Percentiles rank a stretch among this genome's conserved stretches.
Evolutionary conservation across 2,113 vertebrate genomes (phyloP).

Genomic region (Struthidea cinerea): DNA sequence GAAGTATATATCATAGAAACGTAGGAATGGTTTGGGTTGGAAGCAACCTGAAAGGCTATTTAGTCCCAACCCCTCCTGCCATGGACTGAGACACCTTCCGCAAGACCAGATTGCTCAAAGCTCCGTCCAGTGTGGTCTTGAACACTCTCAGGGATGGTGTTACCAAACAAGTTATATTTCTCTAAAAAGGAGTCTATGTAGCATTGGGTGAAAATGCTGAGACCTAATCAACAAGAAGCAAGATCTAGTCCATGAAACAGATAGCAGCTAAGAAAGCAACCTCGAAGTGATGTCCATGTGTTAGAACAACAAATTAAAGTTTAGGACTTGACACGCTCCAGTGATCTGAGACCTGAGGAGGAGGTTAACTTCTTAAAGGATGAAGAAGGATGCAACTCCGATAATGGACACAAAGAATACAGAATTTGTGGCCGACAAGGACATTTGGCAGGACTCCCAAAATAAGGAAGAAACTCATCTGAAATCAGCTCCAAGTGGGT

Average conservation of each 20-base stretch:
- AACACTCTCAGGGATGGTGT: background rate
- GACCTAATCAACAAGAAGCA: background rate
- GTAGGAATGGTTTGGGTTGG: background rate
- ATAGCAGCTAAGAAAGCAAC: background rate
- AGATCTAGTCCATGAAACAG: background rate
- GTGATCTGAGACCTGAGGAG: background rate
- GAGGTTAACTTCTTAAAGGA: too few species aligned
- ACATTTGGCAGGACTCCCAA: background rate
- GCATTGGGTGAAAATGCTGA: background rate
- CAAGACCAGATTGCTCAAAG: background rate
- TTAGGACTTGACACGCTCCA: background rate
- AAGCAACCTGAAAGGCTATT: background rate
- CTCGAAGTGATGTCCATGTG: accelerated
- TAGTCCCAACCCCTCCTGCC: background rate
- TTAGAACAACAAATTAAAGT: background rate
- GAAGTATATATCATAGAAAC: background rate
- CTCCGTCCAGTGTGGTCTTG: background rate
- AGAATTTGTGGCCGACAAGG: background rate
- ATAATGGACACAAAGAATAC: background rate
- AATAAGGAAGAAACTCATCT: background rate
- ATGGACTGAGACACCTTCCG: background rate
- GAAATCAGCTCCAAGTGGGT: background rate
- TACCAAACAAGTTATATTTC: background rate
- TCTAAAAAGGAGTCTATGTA: background rate
- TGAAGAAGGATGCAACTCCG: background rate